Evolutionary conservation across 2,113 vertebrate species (phyloP), one percentile per base, ranked within the genome.

Genomic region (Ammospiza caudacuta): DNA sequence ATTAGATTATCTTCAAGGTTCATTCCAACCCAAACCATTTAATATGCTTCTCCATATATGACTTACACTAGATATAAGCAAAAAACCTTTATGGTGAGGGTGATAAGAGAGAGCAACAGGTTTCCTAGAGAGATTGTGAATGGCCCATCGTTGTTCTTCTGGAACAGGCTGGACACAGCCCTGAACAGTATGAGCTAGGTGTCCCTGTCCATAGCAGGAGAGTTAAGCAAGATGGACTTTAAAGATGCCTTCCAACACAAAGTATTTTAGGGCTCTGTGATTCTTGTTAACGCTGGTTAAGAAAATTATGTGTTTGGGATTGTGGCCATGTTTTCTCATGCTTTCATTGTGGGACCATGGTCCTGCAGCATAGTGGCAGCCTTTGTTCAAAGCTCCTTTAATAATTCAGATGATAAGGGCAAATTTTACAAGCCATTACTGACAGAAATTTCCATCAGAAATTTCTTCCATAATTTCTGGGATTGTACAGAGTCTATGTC

Each of bases 131-230:
- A 41, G 68, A 35, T 2, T 51, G 28, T 61, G 39, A 21, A 9
- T 69, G 31, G 6, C 6, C 5, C 10, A 10, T 27, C 19, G 2
- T 0, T 57, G 21, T 4, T 15, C 24, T 31, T 75, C 67, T 62
- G 4, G 7, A 23, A 5, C 9, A 44, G 16, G 1, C 1, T 31
- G 9, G 5, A 28, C 0, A 5, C 0, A 2, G 4, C 20, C 72
- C 61, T 22, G 27, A 55, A 15, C 15, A 27, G 5, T 6, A 3
- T 58, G 6, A 24, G 4, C 7, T 29, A 49, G 14, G 1, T 46
- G 14, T 43, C 29, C 15, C 8, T 47, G 11, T 7, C 11, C 5
- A 2, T 2, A 7, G 19, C 24, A 35, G 10, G 1, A 23, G 2
- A 5, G 3, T 11, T 31, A 43, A 9, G 27, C 11, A 49, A 16